phyloP scores from a whole-genome alignment of 2,113 vertebrate genomes.

The Paradoxurus hermaphroditus region DNA sequence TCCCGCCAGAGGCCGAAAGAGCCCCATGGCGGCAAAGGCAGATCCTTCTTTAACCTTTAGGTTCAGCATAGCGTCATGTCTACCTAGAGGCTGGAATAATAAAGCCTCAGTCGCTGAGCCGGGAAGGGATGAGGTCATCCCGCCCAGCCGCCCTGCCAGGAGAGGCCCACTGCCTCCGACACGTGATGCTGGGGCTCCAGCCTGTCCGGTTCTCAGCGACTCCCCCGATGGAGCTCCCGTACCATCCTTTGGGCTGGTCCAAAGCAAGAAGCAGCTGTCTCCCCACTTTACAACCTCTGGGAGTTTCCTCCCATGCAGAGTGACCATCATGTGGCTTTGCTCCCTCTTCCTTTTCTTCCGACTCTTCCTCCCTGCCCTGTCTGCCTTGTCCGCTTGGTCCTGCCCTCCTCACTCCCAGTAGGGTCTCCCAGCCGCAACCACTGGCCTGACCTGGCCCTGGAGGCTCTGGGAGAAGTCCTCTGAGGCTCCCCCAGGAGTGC shows the following conservation, averaged over 20 bases:
- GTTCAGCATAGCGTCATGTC: constrained; percentile 73
- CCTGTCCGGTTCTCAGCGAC: neutral
- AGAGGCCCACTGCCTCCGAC: constrained; percentile 27
- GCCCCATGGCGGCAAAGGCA: neutral
- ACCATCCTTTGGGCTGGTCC: neutral
- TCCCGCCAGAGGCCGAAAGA: neutral
- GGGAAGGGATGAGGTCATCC: constrained; percentile 74
- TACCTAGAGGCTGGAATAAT: constrained; percentile 74
- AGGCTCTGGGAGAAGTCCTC: neutral
- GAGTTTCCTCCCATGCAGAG: neutral
- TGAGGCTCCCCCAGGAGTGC: neutral
- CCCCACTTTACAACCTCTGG: neutral
- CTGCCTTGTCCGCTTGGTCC: neutral
- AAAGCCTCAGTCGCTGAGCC: constrained; percentile 52
- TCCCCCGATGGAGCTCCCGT: neutral
- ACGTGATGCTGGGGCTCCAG: neutral
- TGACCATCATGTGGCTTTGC: neutral
- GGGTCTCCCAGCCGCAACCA: neutral
- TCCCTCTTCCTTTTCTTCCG: neutral
- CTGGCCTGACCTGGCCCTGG: neutral
- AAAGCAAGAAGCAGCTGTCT: neutral
- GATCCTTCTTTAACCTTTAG: constrained; percentile 73
- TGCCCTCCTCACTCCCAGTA: neutral
- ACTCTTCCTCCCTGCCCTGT: neutral
- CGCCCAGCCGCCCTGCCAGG: constrained; percentile 58